Evolutionary conservation across 2,888 invertebrate species (phyloP).

Genomic region (Luperina nickerlii): DNA sequence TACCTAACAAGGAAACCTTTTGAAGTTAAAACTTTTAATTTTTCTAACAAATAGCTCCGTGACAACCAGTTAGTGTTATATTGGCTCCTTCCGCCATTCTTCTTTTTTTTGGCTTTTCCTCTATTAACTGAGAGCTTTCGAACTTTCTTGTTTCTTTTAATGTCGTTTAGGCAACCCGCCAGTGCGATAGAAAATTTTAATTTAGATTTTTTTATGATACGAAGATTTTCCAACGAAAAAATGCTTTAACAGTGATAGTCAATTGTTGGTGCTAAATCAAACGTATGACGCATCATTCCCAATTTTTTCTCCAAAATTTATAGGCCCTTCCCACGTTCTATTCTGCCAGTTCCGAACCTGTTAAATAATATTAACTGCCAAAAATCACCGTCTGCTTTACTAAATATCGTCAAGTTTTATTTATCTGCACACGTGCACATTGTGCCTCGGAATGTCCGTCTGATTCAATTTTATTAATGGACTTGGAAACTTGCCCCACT

Average conservation of each 20-base stretch:
- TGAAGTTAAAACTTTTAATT: constrained; percentile 15
- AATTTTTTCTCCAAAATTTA: not conserved
- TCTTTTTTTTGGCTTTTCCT: constrained; percentile 48
- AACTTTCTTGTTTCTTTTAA: constrained; percentile 9
- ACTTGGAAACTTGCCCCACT: constrained; percentile 90
- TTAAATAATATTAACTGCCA: constrained; percentile 10
- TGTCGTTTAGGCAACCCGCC: constrained; percentile 7
- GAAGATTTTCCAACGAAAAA: not conserved
- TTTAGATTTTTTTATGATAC: not conserved
- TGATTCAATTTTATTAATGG: constrained; percentile 91
- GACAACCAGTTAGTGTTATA: constrained; percentile 65
- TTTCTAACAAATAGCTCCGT: constrained; percentile 24
- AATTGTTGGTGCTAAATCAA: not conserved
- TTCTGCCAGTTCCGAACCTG: not conserved
- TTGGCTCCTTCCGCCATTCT: constrained; percentile 36
- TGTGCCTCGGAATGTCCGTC: constrained; percentile 88
- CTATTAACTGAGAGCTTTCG: constrained; percentile 18
- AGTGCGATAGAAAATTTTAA: constrained; percentile 1
- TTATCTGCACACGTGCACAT: constrained; percentile 87
- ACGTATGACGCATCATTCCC: not conserved
- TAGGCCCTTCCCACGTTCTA: not conserved
- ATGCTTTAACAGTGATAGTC: not conserved
- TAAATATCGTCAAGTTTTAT: constrained; percentile 76
- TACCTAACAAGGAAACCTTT: not conserved
- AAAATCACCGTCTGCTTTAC: constrained; percentile 48